Evolutionary conservation across 2,888 invertebrate species (phyloP).

Genomic region (Strigamia transsilvanica): DNA sequence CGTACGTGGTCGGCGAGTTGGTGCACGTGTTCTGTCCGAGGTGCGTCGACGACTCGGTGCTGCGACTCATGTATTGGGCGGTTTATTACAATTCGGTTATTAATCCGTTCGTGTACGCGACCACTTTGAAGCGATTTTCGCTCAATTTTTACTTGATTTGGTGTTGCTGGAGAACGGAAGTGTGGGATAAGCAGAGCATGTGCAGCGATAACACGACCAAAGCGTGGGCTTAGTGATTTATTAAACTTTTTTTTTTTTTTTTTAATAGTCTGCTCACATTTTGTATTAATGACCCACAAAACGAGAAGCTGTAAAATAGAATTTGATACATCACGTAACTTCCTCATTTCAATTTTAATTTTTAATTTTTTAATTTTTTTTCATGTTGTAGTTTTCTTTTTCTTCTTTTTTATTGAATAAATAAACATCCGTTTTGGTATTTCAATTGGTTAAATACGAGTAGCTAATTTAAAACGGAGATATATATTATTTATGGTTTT

Average conservation of each 20-base stretch:
- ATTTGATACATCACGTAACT: constrained; percentile 3
- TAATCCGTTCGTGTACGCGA: constrained; percentile 50
- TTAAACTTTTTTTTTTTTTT: no score
- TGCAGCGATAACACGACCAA: constrained; percentile 45
- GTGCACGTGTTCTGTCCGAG: neutral
- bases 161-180: constrained; percentile 58
- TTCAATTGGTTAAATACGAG: neutral
- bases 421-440: neutral
- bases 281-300: neutral
- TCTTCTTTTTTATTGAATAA: neutral
- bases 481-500: neutral
- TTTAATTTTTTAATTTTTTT: neutral
- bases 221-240: constrained; percentile 42
- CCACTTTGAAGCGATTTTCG: constrained; percentile 42
- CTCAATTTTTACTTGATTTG: constrained; percentile 50
- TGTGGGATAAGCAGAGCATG: constrained; percentile 51
- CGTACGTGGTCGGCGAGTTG: constrained; percentile 16
- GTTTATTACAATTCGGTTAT: constrained; percentile 51
- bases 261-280: neutral
- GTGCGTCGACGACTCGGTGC: constrained; percentile 38
- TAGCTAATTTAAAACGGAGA: neutral
- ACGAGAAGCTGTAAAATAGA: neutral
- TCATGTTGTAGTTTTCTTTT: no score
- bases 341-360: neutral
- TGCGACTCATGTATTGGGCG: constrained; percentile 51